phyloP scores from a whole-genome alignment of 2,797 vertebrate genomes.

The Silurus lanzhouensis region DNA sequence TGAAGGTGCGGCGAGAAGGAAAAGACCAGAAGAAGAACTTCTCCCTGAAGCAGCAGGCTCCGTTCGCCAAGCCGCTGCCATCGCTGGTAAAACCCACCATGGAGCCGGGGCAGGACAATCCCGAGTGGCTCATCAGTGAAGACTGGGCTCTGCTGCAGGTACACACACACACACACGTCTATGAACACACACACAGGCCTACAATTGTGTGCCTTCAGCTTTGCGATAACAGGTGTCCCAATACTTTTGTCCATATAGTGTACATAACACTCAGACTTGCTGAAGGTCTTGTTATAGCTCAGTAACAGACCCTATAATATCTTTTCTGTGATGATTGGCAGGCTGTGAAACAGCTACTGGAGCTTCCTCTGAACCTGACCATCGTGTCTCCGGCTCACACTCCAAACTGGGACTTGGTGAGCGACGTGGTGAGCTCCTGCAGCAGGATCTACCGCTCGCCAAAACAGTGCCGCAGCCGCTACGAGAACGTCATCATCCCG shows the following conservation, averaged over 20 bases:
- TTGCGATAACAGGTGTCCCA: too few species aligned
- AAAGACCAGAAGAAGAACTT: conserved; percentile 95
- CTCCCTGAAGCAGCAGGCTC: conserved; percentile 89
- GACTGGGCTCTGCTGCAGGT: conserved; percentile 96
- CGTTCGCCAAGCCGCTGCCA: conserved; percentile 89
- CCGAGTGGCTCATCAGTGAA: conserved; percentile 94
- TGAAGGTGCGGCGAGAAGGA: conserved; percentile 87
- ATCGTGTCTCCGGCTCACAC: conserved; percentile 92
- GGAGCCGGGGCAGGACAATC: conserved; percentile 88
- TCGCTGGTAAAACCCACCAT: conserved; percentile 86
- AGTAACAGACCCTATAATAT: not conserved
- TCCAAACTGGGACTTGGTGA: conserved; percentile 94
- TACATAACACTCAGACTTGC: too few species aligned
- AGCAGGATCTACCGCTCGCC: conserved; percentile 93
- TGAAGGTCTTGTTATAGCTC: too few species aligned
- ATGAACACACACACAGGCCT: not conserved
- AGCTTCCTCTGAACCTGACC: conserved; percentile 88
- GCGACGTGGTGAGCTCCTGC: conserved; percentile 92
- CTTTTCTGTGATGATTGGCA: conserved; percentile 52
- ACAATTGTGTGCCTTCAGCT: too few species aligned
- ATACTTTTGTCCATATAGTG: too few species aligned
- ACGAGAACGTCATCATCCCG: conserved; percentile 92
- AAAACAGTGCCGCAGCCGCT: conserved; percentile 91
- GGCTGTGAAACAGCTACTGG: conserved; percentile 92
- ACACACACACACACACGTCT: not conserved